Base-by-base conservation (phyloP, 2,888 invertebrate genomes). In the Stenurella melanura region DNA sequence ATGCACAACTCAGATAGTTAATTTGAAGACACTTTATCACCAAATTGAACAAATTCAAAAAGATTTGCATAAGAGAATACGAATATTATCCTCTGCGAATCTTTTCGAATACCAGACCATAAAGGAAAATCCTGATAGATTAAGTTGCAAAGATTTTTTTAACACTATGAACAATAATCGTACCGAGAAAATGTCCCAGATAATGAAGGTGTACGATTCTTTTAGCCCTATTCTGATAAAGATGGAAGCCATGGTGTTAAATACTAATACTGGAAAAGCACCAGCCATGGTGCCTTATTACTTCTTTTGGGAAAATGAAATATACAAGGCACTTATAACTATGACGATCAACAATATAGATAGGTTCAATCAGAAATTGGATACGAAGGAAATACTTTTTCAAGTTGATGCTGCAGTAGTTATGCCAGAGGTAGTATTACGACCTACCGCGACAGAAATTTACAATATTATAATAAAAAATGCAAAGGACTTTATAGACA, bases 171-270 rank as follows among this genome's bases (percentile, higher is more conserved):
- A 95, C 75, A 90, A 91, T 38, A 92, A 93, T 75, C 92, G 97
- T 0, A 92, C 93, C 0, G 93, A 93, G 74, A 93, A 94, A 67
- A 90, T 95, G 7, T 93, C 93, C 1, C 89, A 91, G 6, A 91
- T 97, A 87, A 91, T 93, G 0, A 92, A 93, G 68, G 92, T 94
- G n/a, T 96, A 96, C 87, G 93, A 94, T 63, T 94, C 95, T 0
- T 91, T 96, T 61, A 95, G 95, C 0, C 96, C 97, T 0, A 93
- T 96, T 74, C 90, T 98, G 15, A 93, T 94, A 83, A 97, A 97
- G 89, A 89, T 97, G 78, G 97, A 98, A 89, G 95, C 95, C 79
- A 90, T 97, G 50, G 95, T 97, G 1, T 91, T 96, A 19, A 94
- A 94, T 77, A 94, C 95, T 1, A 94, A 94, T 81, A 94, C 95